Conservation (phyloP, 2,888 invertebrate genomes). For the Escarpia spicata region DNA sequence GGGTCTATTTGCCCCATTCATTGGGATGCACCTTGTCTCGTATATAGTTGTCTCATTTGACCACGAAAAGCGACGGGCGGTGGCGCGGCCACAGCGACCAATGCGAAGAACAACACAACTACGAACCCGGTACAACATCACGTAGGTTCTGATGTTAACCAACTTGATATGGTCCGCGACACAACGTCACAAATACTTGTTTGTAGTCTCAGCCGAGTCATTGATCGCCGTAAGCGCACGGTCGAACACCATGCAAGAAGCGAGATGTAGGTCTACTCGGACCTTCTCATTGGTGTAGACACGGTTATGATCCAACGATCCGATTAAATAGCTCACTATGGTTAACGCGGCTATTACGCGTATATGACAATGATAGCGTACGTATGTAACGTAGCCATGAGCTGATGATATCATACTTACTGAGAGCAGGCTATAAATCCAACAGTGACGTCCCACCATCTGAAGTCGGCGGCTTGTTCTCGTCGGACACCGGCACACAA, state of each 20-base stretch:
- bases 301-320: background rate
- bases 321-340: background rate
- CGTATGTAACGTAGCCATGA: background rate
- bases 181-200: background rate
- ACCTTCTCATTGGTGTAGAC: background rate
- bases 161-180: background rate
- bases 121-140: background rate
- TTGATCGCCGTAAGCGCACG: background rate
- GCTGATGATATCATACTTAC: background rate
- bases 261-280: background rate
- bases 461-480: background rate
- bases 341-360: background rate
- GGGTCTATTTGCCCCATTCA: constrained; percentile 1
- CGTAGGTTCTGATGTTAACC: background rate
- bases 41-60: background rate
- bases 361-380: background rate
- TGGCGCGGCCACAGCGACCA: background rate
- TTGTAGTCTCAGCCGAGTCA: background rate
- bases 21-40: background rate
- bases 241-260: background rate
- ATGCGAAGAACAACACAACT: background rate
- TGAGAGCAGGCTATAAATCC: background rate
- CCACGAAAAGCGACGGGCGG: background rate
- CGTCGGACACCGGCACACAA: background rate
- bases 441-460: background rate